Base-by-base conservation (phyloP, 2,888 invertebrate species). In the Caenorhabditis drosophilae region DNA sequence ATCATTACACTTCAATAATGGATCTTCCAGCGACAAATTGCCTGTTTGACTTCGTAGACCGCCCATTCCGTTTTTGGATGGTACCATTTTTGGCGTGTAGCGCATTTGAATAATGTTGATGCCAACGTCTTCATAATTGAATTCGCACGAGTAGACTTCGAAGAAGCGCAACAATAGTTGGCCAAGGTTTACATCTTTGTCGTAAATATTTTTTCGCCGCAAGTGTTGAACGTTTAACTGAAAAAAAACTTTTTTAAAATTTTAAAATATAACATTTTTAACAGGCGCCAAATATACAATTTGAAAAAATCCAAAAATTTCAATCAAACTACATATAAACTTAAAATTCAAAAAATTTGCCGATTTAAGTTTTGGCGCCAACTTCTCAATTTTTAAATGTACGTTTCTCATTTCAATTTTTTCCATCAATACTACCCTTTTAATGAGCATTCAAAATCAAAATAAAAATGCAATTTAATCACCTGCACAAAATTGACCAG, bases 1-100 rank as follows among this genome's bases (percentile, higher is more conserved):
- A 85, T 97, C 97, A 85, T 98, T 98, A 73, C 91, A 93, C 85
- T 81, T 44, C 16, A 92, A 92, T 41, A 98, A 88, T 22, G 98
- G 98, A 87, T 98, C 98, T 87, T 97, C 96, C 78, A 98, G 96
- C 84, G 95, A 96, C 70, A 98, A 87, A 84, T 96, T 54, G 90
- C 89, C 47, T 95, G 96, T 38, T 23, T 66, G 52, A n/a, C 40
- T 46, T 22, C 57, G 45, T n/a, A 51, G 51, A 18, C 16, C 40
- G 7, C 45, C 36, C 3, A 11, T 27, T 11, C 40, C 42, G 35
- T 45, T 23, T n/a, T 51, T 34, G 35, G 51, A 47, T 11, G 38
- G 27, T 4, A 47, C 54, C 4, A 35, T n/a, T 25, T 67, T 62
- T 20, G 53, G 57, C 35, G 51, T 40, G 38, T 69, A 71, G 20